Evolutionary conservation across 2,113 vertebrate species (phyloP).

Genomic region (Pyrgilauda ruficollis): DNA sequence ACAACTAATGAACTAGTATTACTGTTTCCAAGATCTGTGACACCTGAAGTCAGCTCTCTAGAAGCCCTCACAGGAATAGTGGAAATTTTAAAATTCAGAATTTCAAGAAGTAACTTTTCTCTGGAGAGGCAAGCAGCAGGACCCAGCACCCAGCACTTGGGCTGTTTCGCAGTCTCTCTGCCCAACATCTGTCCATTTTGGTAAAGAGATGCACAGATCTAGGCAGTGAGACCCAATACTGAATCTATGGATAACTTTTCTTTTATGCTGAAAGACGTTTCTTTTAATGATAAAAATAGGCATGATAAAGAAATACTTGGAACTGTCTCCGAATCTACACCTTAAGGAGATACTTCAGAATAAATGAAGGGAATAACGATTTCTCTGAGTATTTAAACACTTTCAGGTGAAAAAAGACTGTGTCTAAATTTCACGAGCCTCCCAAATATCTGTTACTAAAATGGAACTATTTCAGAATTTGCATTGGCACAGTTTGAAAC

Average conservation of each 20-base stretch:
- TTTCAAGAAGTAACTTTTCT: not conserved
- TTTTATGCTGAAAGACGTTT: not conserved
- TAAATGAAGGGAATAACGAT: slow-evolving; percentile 44
- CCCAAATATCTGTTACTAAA: slow-evolving; percentile 8
- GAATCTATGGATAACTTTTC: not conserved
- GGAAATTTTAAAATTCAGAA: not conserved
- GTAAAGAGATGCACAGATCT: not conserved
- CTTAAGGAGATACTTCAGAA: slow-evolving; percentile 45
- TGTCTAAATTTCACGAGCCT: slow-evolving; percentile 27
- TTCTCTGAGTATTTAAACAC: slow-evolving; percentile 48
- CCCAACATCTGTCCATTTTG: not conserved
- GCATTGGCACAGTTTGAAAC: slow-evolving; percentile 59
- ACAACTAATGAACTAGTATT: not conserved
- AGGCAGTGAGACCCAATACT: not conserved
- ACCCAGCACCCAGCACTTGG: fast-evolving
- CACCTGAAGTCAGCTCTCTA: not conserved
- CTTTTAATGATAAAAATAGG: not conserved
- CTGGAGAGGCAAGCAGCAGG: not conserved
- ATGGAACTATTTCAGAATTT: not conserved
- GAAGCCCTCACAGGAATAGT: not conserved
- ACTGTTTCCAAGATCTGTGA: not conserved
- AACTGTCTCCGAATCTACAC: not conserved
- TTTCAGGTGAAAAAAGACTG: not conserved
- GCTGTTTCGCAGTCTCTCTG: not conserved
- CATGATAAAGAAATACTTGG: not conserved